Evolutionary conservation across 1,140 invertebrate species (phyloP).

Genomic region (Drosophila sechellia): DNA sequence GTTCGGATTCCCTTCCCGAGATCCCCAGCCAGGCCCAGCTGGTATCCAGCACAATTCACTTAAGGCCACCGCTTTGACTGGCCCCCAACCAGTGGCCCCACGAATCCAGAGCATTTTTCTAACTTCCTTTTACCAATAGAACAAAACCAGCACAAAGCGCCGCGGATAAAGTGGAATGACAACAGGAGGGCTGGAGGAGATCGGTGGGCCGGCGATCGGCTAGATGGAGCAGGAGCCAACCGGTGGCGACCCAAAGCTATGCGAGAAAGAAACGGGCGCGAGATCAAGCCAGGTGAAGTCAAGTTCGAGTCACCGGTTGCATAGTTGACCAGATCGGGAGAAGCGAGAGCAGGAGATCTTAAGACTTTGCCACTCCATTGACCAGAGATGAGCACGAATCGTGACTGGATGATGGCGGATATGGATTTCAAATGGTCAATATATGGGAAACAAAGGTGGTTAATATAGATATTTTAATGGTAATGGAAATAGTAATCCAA

Average conservation of each 20-base stretch:
- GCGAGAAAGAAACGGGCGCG: conserved; percentile 67
- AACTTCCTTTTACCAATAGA: conserved; percentile 81
- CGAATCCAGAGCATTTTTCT: conserved; percentile 76
- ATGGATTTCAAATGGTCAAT: too few relatives aligned
- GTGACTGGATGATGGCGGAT: conserved; percentile 4
- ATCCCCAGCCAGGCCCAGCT: conserved; percentile 20
- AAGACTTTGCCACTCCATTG: conserved; percentile 17
- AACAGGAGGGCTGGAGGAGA: conserved; percentile 12
- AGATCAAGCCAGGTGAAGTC: conserved; percentile 67
- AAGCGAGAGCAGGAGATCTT: conserved; percentile 20
- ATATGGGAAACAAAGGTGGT: too few relatives aligned
- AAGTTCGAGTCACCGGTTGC: conserved; percentile 60
- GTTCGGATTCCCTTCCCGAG: conserved; percentile 3
- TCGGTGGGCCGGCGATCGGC: neutral
- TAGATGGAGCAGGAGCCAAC: conserved; percentile 21
- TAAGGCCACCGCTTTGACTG: conserved; percentile 34
- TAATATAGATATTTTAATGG: too few relatives aligned
- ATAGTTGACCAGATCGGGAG: conserved; percentile 75
- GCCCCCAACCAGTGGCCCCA: conserved; percentile 37
- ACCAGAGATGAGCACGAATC: conserved; percentile 25
- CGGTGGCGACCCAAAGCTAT: conserved; percentile 67
- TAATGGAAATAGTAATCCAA: too few relatives aligned
- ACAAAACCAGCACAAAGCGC: conserved; percentile 52
- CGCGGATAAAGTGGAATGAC: conserved; percentile 56
- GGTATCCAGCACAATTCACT: conserved; percentile 49